Evolutionary conservation across 1,140 invertebrate genomes (phyloP).

Genomic region (Drosophila trapezifrons): DNA sequence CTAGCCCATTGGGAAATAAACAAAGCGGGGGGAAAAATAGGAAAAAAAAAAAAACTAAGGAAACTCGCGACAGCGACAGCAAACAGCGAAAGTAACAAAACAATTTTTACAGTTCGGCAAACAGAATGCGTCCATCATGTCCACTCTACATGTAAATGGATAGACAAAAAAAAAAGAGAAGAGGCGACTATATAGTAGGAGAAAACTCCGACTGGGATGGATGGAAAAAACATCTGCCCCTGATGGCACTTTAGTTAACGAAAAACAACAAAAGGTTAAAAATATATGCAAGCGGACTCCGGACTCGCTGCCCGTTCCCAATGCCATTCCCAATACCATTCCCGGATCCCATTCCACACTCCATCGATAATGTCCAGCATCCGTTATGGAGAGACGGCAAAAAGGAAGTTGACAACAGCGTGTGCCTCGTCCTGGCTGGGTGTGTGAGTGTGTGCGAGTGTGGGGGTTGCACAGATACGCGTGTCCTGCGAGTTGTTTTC

Average conservation of each 20-base stretch:
- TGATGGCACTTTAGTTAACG: constrained; percentile 82
- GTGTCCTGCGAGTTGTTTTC: constrained; percentile 46
- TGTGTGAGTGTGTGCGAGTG: constrained; percentile 31
- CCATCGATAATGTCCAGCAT: constrained; percentile 78
- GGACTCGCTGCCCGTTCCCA: constrained; percentile 21
- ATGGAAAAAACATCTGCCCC: constrained; percentile 81
- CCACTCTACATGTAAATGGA: constrained; percentile 48
- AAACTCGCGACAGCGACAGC: constrained; percentile 14
- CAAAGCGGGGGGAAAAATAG: constrained; percentile 4
- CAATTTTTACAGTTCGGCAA: constrained; percentile 58
- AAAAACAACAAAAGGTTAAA: constrained; percentile 81
- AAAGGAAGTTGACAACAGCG: constrained; percentile 70
- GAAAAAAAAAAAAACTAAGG: constrained; percentile 12
- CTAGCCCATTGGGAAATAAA: constrained; percentile 29
- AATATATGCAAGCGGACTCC: constrained; percentile 70
- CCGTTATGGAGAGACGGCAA: constrained; percentile 62
- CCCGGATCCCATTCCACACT: constrained; percentile 29
- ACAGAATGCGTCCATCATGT: constrained; percentile 48
- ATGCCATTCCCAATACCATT: constrained; percentile 12
- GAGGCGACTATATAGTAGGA: constrained; percentile 16
- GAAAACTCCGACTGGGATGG: constrained; percentile 43
- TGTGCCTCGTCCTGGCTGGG: constrained; percentile 50
- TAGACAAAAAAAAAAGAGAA: constrained; percentile 11
- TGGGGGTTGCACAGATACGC: constrained; percentile 70
- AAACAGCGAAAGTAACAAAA: constrained; percentile 37